These are phyloP conservation scores for Dioctria rufipes DNA, from an alignment of 2,888 invertebrate genomes.

Conservation along the genomic window DNA sequence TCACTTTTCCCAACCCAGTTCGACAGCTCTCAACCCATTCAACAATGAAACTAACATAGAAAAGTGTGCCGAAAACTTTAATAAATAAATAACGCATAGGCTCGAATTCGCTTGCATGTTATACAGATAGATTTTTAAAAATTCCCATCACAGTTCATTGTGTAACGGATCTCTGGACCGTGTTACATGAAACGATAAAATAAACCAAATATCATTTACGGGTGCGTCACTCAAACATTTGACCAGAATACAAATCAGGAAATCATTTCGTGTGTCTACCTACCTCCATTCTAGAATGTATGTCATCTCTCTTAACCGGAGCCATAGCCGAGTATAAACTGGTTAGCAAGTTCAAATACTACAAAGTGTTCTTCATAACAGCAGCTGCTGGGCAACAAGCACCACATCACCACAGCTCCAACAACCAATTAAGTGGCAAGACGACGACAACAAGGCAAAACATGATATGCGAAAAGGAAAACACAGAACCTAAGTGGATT, in stretches of 20 bases:
- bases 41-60: no score
- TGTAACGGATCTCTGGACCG: background rate
- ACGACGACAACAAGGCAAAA: background rate
- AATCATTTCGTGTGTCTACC: background rate
- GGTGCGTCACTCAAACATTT: background rate
- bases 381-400: no score
- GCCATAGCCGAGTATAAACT: no score
- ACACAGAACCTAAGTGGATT: background rate
- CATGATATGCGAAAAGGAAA: background rate
- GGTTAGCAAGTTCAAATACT: no score
- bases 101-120: no score
- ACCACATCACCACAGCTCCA: no score
- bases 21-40: no score
- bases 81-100: no score
- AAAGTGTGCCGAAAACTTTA: no score
- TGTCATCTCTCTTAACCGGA: background rate
- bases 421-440: background rate
- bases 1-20: no score
- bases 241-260: slow-evolving; percentile 15
- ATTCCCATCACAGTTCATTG: background rate
- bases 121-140: no score
- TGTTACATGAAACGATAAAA: background rate
- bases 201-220: background rate
- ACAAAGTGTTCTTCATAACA: no score
- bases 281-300: slow-evolving; percentile 8